Percentiles rank a stretch among this genome's conserved stretches.
These are phyloP conservation scores for Saccopteryx bilineata DNA, from an alignment of 2,113 vertebrate species.

Conservation along the genomic window DNA sequence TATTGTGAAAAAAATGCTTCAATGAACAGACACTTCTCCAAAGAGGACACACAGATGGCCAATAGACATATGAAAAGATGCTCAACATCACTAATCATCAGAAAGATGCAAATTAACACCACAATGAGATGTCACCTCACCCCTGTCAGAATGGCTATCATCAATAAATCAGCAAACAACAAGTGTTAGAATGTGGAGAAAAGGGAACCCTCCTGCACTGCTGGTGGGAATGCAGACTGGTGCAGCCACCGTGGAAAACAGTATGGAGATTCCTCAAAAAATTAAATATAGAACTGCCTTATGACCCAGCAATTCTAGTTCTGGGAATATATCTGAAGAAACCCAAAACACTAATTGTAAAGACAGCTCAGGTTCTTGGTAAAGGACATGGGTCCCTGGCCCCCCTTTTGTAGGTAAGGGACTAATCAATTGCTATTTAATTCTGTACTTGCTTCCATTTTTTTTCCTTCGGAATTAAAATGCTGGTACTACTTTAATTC, in stretches of 20 bases:
- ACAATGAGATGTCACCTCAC: neutral
- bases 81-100: neutral
- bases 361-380: neutral
- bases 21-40: neutral
- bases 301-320: neutral
- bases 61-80: neutral
- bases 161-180: neutral
- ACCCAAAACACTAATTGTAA: neutral
- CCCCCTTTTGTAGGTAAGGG: neutral
- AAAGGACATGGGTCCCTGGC: neutral
- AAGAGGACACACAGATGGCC: neutral
- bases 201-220: neutral
- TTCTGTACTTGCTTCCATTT: neutral
- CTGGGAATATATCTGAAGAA: neutral
- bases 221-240: neutral
- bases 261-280: neutral
- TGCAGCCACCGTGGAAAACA: neutral
- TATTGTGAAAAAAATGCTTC: neutral
- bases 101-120: neutral
- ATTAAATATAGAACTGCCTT: neutral
- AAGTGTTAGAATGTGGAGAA: neutral
- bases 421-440: constrained; percentile 29
- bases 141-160: neutral
- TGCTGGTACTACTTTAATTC: constrained; percentile 24
- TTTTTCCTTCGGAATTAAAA: constrained; percentile 37